Base-by-base conservation (phyloP, 37 sponge, comb jelly and placozoan genomes). In the Aplysina aerophoba region DNA sequence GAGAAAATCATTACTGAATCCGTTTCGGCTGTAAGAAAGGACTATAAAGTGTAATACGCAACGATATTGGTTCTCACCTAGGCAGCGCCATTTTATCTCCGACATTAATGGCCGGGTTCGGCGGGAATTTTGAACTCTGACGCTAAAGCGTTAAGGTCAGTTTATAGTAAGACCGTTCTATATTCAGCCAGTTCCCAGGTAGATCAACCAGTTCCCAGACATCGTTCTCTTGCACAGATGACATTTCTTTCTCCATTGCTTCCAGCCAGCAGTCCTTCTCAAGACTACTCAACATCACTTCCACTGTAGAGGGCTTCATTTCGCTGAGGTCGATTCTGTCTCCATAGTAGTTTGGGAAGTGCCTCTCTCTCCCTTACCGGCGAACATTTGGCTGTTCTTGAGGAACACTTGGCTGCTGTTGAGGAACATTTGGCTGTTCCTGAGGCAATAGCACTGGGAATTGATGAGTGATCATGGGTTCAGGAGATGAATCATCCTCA, bases 181-280 rank as follows among this genome's bases (percentile, higher is more conserved):
- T n/a, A n/a, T n/a, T n/a, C n/a, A n/a, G n/a, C n/a, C n/a, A n/a
- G 17, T 55, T 79, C 58, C 73, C 35, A 67, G 87, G 87, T 20
- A 59, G 68, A 27, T 82, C 69, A 15, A 90, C 91, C 36, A 90
- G 63, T 16, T 86, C 87, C 91, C 91, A 86, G 24, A 85, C 85
- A 58, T 89, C 62, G 61, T 90, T 90, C 33, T 80, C 64, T 36
- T 89, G 81, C 5, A 90, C 78, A 31, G 86, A 90, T 15, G 61
- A 35, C 65, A 90, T 90, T 58, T 90, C 84, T 28, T 22, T 63
- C 69, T 82, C 55, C 90, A 90, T 90, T 28, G 91, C 91, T 78
- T 69, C 38, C 15, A 41, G 57, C 89, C 90, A 90, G 27, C 84
- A 63, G 0, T n/a, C 19, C 15, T 41, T 84, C 8, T 91, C 81